Evolutionary conservation across 1,140 invertebrate species (phyloP).

Genomic region (Vollenhovia emeryi): DNA sequence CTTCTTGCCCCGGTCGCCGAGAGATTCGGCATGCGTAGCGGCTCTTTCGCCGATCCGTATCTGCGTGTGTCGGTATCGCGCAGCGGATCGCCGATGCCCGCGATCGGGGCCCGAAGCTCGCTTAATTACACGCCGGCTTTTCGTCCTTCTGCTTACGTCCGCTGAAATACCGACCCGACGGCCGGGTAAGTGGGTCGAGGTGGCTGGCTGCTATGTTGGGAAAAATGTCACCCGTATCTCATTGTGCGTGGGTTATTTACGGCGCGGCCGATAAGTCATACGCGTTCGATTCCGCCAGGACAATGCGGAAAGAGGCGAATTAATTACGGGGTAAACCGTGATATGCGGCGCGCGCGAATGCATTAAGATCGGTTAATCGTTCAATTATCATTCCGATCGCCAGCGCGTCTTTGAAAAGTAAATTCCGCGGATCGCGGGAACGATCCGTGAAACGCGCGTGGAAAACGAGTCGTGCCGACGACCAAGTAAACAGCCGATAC

Average conservation of each 20-base stretch:
- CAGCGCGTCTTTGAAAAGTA: not conserved
- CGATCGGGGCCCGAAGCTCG: slow-evolving; percentile 11
- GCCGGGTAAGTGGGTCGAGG: slow-evolving; percentile 45
- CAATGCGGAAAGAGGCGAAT: slow-evolving; percentile 18
- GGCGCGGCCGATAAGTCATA: slow-evolving; percentile 32
- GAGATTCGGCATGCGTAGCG: not conserved
- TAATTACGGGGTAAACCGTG: not conserved
- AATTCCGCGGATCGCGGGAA: not conserved
- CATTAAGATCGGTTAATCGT: slow-evolving; percentile 33
- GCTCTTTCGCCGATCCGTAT: not conserved
- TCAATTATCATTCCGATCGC: slow-evolving; percentile 3
- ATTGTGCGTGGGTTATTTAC: slow-evolving; percentile 39
- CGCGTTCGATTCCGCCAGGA: not conserved
- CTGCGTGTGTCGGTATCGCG: not conserved
- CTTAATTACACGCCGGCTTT: not conserved
- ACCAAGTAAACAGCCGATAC: not conserved
- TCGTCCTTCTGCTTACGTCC: not conserved
- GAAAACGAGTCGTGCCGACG: not conserved
- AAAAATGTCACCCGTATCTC: slow-evolving; percentile 46
- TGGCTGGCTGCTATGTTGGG: slow-evolving; percentile 31
- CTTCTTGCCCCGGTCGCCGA: slow-evolving; percentile 8
- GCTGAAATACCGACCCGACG: slow-evolving; percentile 5
- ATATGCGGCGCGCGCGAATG: not conserved
- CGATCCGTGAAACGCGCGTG: not conserved
- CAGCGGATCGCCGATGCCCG: not conserved